Evolutionary conservation across 2,113 vertebrate genomes (phyloP).

Genomic region (Nyctereutes procyonoides): DNA sequence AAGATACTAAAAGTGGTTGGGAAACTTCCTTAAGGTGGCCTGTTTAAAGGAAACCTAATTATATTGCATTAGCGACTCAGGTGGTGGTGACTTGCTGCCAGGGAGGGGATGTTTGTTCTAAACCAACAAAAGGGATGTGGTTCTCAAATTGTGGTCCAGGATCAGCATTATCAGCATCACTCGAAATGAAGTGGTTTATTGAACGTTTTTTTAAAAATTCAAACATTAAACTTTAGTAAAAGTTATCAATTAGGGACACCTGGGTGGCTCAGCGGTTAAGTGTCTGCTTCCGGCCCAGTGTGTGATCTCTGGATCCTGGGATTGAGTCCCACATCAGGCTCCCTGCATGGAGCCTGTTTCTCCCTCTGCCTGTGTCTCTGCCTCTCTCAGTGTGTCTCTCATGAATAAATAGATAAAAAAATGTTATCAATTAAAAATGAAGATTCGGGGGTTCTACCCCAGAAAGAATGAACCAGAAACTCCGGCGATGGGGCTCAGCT

Average conservation of each 20-base stretch:
- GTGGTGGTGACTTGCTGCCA: not conserved
- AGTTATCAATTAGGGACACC: not conserved
- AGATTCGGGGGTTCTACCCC: not conserved
- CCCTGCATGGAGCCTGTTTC: too few species aligned
- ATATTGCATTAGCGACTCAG: not conserved
- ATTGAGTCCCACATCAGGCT: too few species aligned
- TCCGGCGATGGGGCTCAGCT: not conserved
- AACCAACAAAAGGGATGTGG: not conserved
- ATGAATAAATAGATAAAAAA: too few species aligned
- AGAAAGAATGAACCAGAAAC: not conserved
- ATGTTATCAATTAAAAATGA: not conserved
- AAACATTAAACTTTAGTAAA: not conserved
- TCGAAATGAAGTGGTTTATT: not conserved
- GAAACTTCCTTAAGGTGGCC: constrained; percentile 37
- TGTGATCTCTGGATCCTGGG: too few species aligned
- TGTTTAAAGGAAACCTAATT: constrained; percentile 59
- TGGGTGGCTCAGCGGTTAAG: too few species aligned
- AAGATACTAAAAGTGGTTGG: not conserved
- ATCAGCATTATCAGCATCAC: not conserved
- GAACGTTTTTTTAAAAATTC: not conserved
- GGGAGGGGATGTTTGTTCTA: not conserved
- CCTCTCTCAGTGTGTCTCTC: too few species aligned
- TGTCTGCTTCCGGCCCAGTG: too few species aligned
- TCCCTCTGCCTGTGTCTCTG: too few species aligned
- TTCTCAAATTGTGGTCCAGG: not conserved